These are phyloP conservation scores for Nemapogon koenigi DNA, from an alignment of 2,888 invertebrate species.

Conservation along the genomic window DNA sequence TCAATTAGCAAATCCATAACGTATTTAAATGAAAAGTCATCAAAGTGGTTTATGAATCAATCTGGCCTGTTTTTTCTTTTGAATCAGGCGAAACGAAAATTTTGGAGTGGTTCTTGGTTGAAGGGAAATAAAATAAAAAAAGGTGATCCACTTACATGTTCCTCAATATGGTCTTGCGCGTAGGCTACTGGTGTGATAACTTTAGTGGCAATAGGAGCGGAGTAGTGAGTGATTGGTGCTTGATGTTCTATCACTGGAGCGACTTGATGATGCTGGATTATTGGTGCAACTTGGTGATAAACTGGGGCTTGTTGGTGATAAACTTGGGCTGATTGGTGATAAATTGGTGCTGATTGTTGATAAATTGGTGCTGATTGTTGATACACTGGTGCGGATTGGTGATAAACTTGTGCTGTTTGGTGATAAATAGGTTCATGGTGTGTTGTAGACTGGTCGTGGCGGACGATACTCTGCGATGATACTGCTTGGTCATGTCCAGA, in stretches of 20 bases:
- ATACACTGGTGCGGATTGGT: slow-evolving; percentile 24
- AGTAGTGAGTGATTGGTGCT: slow-evolving; percentile 18
- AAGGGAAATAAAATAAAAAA: slow-evolving; percentile 7
- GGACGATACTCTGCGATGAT: slow-evolving; percentile 50
- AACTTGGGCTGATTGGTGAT: slow-evolving; percentile 22
- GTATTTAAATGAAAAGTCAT: too few species aligned
- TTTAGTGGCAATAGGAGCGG: slow-evolving; percentile 2
- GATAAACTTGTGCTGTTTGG: slow-evolving; percentile 23
- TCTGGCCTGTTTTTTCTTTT: too few species aligned
- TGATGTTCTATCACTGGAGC: slow-evolving; percentile 24
- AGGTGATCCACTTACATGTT: slow-evolving; percentile 36
- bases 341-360: slow-evolving; percentile 22
- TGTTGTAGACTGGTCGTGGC: slow-evolving; percentile 35
- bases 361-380: slow-evolving; percentile 20
- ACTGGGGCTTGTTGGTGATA: slow-evolving; percentile 26
- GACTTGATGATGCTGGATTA: slow-evolving; percentile 27
- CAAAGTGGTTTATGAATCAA: too few species aligned
- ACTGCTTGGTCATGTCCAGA: slow-evolving; percentile 29
- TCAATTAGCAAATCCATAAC: too few species aligned
- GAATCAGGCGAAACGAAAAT: too few species aligned
- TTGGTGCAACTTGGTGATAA: slow-evolving; percentile 22
- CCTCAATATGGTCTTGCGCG: slow-evolving; percentile 25
- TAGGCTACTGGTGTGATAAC: slow-evolving; percentile 10
- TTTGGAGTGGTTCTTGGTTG: slow-evolving; percentile 11
- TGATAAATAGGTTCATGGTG: too few species aligned